Evolutionary conservation across 2,797 vertebrate species (phyloP), one percentile per base, ranked within the genome.

Genomic region (Enteromius trimaculatus): DNA sequence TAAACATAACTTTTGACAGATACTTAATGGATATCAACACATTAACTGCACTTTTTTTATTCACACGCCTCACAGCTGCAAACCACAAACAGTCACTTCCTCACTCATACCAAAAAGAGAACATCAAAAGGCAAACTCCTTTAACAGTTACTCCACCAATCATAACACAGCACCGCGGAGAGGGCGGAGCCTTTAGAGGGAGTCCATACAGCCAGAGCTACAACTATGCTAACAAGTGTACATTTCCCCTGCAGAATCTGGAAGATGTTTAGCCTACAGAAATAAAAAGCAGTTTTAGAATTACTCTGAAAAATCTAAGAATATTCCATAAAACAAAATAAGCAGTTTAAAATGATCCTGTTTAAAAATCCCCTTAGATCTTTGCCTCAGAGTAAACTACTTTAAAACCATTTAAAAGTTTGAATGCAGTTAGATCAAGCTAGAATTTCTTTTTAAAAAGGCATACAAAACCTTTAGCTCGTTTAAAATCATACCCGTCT

Each of bases 21-120:
- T 13, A 39, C 66, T 74, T 10, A 23, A 17, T 39, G 68, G 44
- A 4, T 44, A 34, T 65, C 31, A 65, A 42, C 26, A 66, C 19
- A 58, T 39, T 64, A 11, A 49, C 53, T 42, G n/a, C 23, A 78
- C 13, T 79, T 77, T 68, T 71, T 19, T 60, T n/a, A n/a, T 86
- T 66, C 19, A 74, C 26, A 14, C 1, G 16, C 60, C n/a, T 77
- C 71, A 74, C 74, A 69, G 72, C 42, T 68, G 71, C 72, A 51
- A 58, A 88, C 78, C 80, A 82, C 76, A 86, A 82, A 49, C 87
- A 79, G 78, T 62, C 81, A 87, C 76, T 83, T 87, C 80, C 84
- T 82, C 77, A 42, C 64, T 60, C 26, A 72, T 44, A 84, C 83
- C 82, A 68, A 81, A 21, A 66, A 79, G 37, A 37, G 37, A 74